Conservation (phyloP, 2,888 invertebrate genomes). For the Timandra comae region DNA sequence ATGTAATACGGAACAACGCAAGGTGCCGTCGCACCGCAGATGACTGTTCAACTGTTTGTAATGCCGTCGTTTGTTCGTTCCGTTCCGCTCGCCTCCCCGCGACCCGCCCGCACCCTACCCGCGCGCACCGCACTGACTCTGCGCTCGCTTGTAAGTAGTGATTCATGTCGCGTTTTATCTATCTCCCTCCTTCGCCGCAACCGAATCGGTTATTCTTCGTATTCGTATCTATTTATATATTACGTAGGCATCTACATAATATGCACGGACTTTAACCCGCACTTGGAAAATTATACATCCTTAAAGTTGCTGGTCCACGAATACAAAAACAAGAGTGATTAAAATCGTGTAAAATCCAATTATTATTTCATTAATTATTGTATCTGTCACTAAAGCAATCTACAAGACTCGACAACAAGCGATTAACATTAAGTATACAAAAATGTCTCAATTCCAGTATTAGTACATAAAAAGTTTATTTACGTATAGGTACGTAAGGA, state of each 20-base stretch:
- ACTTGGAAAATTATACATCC: slow-evolving; percentile 32
- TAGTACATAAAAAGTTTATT: too few species aligned
- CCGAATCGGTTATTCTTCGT: slow-evolving; percentile 75
- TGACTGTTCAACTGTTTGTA: slow-evolving; percentile 73
- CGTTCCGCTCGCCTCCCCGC: slow-evolving; percentile 35
- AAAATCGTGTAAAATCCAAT: too few species aligned
- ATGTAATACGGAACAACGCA: slow-evolving; percentile 38
- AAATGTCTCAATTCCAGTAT: too few species aligned
- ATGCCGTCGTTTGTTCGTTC: slow-evolving; percentile 61
- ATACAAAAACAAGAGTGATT: too few species aligned
- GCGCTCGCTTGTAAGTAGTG: slow-evolving; percentile 66
- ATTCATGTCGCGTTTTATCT: slow-evolving; percentile 77
- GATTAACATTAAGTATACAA: too few species aligned
- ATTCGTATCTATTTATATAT: slow-evolving; percentile 62
- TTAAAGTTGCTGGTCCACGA: too few species aligned
- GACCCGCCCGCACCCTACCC: slow-evolving; percentile 37
- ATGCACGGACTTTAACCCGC: slow-evolving; percentile 65
- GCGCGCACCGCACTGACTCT: slow-evolving; percentile 53
- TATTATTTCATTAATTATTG: too few species aligned
- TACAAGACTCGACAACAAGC: too few species aligned
- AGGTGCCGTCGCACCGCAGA: slow-evolving; percentile 55
- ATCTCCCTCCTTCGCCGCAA: slow-evolving; percentile 75
- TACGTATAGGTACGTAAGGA: slow-evolving; percentile 3
- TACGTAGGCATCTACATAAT: slow-evolving; percentile 54
- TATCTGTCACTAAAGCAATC: too few species aligned